Base-by-base conservation (phyloP, 2,113 vertebrate species). In the Alectura lathami region DNA sequence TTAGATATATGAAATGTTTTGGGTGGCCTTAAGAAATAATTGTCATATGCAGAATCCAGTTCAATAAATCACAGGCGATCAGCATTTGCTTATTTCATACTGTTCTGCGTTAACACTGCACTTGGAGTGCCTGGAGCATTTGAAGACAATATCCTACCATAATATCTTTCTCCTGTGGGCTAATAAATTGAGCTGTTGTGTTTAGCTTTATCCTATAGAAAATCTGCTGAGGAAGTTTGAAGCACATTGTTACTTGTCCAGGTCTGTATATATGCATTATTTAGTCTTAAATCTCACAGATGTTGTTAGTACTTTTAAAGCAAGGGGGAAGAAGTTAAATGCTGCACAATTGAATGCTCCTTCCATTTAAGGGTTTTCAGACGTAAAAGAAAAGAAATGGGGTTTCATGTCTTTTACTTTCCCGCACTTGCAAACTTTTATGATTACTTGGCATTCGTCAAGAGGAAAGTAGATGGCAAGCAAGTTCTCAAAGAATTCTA, bases 401-500 rank as follows among this genome's bases (percentile, higher is more conserved):
- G 16, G 11, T 94, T 93, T 92, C 62, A 48, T 93, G 82, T 88
- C 87, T 70, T n/a, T 92, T 42, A 60, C 48, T 95, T 96, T 51
- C 89, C 73, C 7, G 15, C 76, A 26, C 91, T 94, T 76, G 63
- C 70, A 80, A 79, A 91, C 84, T 95, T 95, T 95, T 96, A 94
- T 87, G 76, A 45, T 72, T 81, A 63, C 78, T 95, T 97, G 96
- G 94, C 95, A 45, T 82, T 92, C 1, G 0, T 60, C 74, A 27
- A 73, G 81, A 91, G 84, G 74, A 76, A 96, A 93, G 81, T 86
- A 51, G 86, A 94, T 86, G 94, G 90, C 87, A 90, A 73, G 23
- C 9, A 12, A 69, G 40, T 73, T 94, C 91, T 66, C 57, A 45
- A 80, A 93, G 75, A 88, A 69, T 84, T 75, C 60, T 53, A 48